A percentile compares a stretch with the other conserved stretches of the same genome.
phyloP scores from a whole-genome alignment of 2,888 invertebrate species.

The Noctua comes region DNA sequence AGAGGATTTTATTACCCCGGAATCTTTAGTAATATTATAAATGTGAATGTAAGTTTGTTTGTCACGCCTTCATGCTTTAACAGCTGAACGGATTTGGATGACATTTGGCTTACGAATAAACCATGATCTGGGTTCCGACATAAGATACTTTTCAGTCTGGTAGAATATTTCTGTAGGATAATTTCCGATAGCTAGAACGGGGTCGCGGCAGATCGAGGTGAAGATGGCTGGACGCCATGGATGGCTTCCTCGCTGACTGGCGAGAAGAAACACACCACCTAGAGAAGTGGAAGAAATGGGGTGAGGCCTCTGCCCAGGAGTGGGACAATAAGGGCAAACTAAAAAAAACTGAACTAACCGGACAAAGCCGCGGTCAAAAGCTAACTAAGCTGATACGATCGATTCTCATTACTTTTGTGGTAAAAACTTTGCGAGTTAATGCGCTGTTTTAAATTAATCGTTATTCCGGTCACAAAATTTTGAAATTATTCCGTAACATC shows the following conservation, averaged over 20 bases:
- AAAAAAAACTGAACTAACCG: neutral
- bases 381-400: slow-evolving; percentile 46
- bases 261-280: too few relatives aligned
- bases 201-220: too few relatives aligned
- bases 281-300: too few relatives aligned
- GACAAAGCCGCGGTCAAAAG: neutral
- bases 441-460: slow-evolving; percentile 64
- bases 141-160: neutral
- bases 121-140: neutral
- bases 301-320: too few relatives aligned
- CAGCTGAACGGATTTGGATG: neutral
- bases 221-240: too few relatives aligned
- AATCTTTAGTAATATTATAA: neutral
- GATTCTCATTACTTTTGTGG: slow-evolving; percentile 55
- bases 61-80: neutral
- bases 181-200: neutral
- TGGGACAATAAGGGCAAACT: too few relatives aligned
- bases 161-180: neutral
- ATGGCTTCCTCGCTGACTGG: too few relatives aligned
- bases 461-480: slow-evolving; percentile 66
- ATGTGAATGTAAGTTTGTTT: slow-evolving; percentile 3
- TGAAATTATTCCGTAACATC: slow-evolving; percentile 57
- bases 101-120: neutral
- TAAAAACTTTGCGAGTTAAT: slow-evolving; percentile 63
- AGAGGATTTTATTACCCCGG: slow-evolving; percentile 49